Evolutionary conservation across 2,888 invertebrate genomes (phyloP).

Genomic region (Brenthis hecate): DNA sequence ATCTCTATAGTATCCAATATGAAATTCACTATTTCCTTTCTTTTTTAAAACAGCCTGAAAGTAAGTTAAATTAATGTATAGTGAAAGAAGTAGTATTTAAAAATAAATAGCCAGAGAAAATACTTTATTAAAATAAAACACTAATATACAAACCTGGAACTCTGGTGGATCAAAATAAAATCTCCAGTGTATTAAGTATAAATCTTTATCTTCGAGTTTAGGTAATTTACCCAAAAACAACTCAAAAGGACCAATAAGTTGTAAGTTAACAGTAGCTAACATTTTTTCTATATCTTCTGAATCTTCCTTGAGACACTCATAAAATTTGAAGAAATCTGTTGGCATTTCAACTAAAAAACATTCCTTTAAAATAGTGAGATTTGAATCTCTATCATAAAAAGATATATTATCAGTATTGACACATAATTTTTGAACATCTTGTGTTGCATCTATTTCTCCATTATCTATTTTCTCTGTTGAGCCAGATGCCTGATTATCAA

Average conservation of each 20-base stretch:
- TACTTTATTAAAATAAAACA: too few relatives aligned
- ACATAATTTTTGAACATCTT: slow-evolving; percentile 12
- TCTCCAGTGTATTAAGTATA: slow-evolving; percentile 92
- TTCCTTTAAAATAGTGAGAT: slow-evolving; percentile 84
- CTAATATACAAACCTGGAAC: slow-evolving; percentile 84
- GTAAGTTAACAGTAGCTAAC: slow-evolving; percentile 85
- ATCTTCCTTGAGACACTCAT: slow-evolving; percentile 86
- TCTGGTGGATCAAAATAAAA: slow-evolving; percentile 97
- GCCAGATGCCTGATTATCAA: slow-evolving; percentile 10
- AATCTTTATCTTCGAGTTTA: slow-evolving; percentile 77
- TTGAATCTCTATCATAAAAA: slow-evolving; percentile 69
- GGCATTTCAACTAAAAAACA: slow-evolving; percentile 94
- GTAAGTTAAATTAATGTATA: slow-evolving; percentile 19
- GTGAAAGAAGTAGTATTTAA: background rate
- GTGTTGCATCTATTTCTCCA: background rate
- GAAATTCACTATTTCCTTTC: slow-evolving; percentile 87
- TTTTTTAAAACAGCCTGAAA: slow-evolving; percentile 87
- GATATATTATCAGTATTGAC: slow-evolving; percentile 49
- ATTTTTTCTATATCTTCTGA: slow-evolving; percentile 81
- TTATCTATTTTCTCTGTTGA: slow-evolving; percentile 6
- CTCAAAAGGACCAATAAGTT: slow-evolving; percentile 94
- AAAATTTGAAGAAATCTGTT: slow-evolving; percentile 93
- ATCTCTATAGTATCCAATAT: slow-evolving; percentile 96
- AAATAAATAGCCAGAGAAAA: background rate
- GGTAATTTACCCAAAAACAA: slow-evolving; percentile 86